phyloP scores from a whole-genome alignment of 2,888 invertebrate genomes.

The Autographa pulchrina region DNA sequence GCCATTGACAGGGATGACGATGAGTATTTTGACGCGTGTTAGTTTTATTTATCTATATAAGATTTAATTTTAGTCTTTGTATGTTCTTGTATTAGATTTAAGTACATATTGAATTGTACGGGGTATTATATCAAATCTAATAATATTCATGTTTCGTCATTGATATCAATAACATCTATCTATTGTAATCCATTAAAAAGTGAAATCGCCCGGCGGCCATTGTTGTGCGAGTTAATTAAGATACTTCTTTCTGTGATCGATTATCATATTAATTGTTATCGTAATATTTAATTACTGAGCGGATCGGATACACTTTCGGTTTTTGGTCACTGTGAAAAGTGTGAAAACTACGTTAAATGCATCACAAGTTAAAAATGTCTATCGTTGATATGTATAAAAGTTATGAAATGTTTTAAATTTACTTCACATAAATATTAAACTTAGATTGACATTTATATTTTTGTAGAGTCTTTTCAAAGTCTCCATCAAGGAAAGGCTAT shows the following conservation, averaged over 20 bases:
- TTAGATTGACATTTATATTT: too few species aligned
- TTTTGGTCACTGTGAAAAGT: background rate
- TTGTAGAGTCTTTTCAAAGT: too few species aligned
- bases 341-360: background rate
- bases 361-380: background rate
- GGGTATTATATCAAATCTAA: background rate
- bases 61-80: too few species aligned
- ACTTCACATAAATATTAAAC: too few species aligned
- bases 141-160: conserved; percentile 7
- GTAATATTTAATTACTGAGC: conserved; percentile 4
- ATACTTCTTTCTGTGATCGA: background rate
- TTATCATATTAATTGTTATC: conserved; percentile 4
- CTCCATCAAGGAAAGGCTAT: too few species aligned
- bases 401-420: too few species aligned
- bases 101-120: too few species aligned
- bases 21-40: too few species aligned
- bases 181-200: conserved; percentile 26
- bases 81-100: too few species aligned
- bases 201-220: conserved; percentile 30
- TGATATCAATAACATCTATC: conserved; percentile 16
- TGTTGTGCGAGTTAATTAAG: conserved; percentile 12
- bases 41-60: too few species aligned
- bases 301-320: background rate
- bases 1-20: too few species aligned
- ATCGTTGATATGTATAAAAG: background rate